These are phyloP conservation scores for Equus quagga DNA, from an alignment of 2,113 vertebrate genomes.

Conservation along the genomic window DNA sequence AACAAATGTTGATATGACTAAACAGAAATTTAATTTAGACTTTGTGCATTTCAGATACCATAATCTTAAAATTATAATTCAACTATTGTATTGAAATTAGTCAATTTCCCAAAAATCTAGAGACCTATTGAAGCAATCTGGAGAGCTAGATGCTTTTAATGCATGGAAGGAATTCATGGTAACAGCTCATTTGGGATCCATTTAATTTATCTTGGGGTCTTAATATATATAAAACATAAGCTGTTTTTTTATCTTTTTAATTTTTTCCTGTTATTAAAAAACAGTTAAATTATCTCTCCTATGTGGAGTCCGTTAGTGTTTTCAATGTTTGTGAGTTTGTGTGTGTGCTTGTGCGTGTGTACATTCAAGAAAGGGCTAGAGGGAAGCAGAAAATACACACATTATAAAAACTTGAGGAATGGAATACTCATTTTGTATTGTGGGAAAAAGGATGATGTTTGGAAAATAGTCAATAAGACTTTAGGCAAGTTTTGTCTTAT, in stretches of 20 bases:
- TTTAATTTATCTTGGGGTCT: neutral
- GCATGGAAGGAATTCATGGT: neutral
- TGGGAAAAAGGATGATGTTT: neutral
- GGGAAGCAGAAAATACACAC: neutral
- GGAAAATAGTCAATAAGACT: neutral
- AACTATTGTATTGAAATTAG: neutral
- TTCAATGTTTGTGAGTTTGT: neutral
- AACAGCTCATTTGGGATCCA: neutral
- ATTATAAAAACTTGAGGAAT: neutral
- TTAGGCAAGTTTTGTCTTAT: neutral
- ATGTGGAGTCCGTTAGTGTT: neutral
- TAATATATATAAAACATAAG: neutral
- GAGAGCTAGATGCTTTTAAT: neutral
- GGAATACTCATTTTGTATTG: neutral
- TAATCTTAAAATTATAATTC: neutral
- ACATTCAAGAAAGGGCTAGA: neutral
- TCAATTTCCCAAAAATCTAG: neutral
- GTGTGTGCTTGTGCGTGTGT: neutral
- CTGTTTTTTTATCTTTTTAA: neutral
- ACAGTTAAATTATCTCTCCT: neutral
- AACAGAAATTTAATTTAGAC: neutral
- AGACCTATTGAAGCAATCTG: neutral
- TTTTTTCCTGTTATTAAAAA: conserved; percentile 16
- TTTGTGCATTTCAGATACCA: neutral
- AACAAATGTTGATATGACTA: neutral